These are phyloP conservation scores for Plutomurus gul DNA, from an alignment of 1,140 invertebrate genomes.

Conservation along the genomic window DNA sequence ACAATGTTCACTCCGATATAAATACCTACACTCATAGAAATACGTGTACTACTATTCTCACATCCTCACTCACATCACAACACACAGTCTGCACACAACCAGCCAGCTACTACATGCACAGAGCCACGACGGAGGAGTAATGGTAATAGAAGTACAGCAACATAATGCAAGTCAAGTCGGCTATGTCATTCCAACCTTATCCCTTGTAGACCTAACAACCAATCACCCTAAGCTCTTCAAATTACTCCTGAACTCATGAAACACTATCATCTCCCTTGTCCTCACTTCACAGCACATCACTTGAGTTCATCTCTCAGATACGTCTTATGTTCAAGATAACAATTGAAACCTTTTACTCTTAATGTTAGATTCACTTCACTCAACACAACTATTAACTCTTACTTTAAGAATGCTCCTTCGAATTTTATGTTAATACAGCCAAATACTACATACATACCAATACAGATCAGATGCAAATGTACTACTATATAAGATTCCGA, in stretches of 20 bases:
- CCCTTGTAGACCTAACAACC: slow-evolving; percentile 21
- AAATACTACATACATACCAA: neutral
- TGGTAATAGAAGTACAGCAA: neutral
- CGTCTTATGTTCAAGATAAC: slow-evolving; percentile 4
- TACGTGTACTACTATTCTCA: too few species aligned
- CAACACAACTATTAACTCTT: slow-evolving; percentile 4
- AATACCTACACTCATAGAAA: too few species aligned
- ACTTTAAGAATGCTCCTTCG: neutral
- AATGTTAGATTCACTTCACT: slow-evolving; percentile 3
- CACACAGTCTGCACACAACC: too few species aligned
- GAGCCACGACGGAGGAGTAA: neutral
- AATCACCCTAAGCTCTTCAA: slow-evolving; percentile 35
- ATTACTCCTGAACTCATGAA: slow-evolving; percentile 29
- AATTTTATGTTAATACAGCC: neutral
- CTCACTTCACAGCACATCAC: neutral
- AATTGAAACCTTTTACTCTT: neutral
- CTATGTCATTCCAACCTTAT: slow-evolving; percentile 1
- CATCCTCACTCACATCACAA: too few species aligned
- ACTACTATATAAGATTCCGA: too few species aligned
- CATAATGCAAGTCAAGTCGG: neutral
- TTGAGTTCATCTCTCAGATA: neutral
- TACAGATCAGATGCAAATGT: neutral
- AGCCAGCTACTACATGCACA: too few species aligned
- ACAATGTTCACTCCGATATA: too few species aligned
- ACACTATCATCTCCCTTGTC: slow-evolving; percentile 30